Conservation (phyloP, 2,113 vertebrate species). For the Paramisgurnus dabryanus region DNA sequence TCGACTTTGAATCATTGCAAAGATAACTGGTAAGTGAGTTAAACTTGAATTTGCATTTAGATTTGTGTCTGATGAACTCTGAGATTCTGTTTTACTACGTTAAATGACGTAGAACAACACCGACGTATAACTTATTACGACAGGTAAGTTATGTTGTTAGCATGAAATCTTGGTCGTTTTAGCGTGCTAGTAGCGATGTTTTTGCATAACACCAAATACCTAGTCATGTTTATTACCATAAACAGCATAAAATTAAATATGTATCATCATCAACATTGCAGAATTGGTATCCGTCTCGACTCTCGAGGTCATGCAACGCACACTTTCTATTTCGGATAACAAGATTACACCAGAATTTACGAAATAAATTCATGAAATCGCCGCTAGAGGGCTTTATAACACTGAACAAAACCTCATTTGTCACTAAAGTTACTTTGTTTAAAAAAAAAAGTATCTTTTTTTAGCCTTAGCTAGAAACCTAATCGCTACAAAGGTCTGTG, state of each 20-base stretch:
- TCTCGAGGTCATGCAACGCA: not conserved
- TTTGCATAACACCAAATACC: not conserved
- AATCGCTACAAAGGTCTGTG: too few relatives aligned
- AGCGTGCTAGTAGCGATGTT: not conserved
- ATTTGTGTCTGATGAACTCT: not conserved
- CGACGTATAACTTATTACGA: not conserved
- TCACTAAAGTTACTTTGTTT: too few relatives aligned
- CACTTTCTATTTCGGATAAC: slow-evolving; percentile 7
- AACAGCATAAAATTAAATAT: not conserved
- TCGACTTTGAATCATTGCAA: not conserved
- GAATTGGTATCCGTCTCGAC: not conserved
- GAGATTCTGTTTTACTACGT: not conserved
- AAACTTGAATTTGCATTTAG: not conserved
- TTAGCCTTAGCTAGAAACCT: too few relatives aligned
- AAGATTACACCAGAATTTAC: not conserved
- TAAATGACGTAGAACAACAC: not conserved
- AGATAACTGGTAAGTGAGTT: slow-evolving; percentile 8
- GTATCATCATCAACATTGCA: not conserved
- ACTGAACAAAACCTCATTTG: not conserved
- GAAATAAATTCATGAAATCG: too few relatives aligned
- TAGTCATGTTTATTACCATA: not conserved
- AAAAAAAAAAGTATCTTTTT: too few relatives aligned
- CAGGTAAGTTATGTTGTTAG: not conserved
- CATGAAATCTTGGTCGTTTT: not conserved
- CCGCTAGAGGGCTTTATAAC: slow-evolving; percentile 20